Evolutionary conservation across 2,797 vertebrate species (phyloP), one percentile per base, ranked within the genome.

Genomic region (Octomys mimax): DNA sequence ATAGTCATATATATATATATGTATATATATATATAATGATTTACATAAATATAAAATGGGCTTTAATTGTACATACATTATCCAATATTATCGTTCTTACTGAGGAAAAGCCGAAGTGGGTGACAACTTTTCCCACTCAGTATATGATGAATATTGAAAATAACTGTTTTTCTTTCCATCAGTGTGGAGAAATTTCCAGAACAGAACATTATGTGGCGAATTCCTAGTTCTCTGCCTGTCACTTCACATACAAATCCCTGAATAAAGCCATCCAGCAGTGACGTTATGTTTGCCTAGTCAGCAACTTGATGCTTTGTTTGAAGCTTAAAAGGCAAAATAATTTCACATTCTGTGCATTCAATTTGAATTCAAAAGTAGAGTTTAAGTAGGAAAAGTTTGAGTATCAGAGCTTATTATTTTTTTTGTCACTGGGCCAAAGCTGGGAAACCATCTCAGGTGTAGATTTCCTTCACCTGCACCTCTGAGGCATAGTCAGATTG

Each of bases 261-360:
- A 84, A n/a, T 96, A 92, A 95, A 83, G 95, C 57, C 92, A 95
- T 49, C 79, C 91, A 96, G 80, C 57, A 49, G 62, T 93, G 83
- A n/a, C 82, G 78, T 49, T 96, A 62, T 96, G 85, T 88, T 97
- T 94, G 59, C 80, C 80, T 6, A 81, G 54, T 68, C 39, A 86
- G 83, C 96, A 98, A 97, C 83, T 64, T 95, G 87, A 96, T 94
- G 97, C 70, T 95, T 97, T 93, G 92, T 80, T 61, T 94, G 79
- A 98, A 95, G 78, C 89, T 93, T 93, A 95, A 96, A 94, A 85
- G 61, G 71, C 57, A 92, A 89, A 62, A 64, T 52, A 87, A 97
- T 96, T 87, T 97, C 86, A 96, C 95, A 96, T 97, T 97, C 80
- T 78, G 6, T 87, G 64, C 52, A 90, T 96, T 83, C 66, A 96